Base-by-base conservation (phyloP, 2,888 invertebrate genomes). In the Agonopterix heracliana region DNA sequence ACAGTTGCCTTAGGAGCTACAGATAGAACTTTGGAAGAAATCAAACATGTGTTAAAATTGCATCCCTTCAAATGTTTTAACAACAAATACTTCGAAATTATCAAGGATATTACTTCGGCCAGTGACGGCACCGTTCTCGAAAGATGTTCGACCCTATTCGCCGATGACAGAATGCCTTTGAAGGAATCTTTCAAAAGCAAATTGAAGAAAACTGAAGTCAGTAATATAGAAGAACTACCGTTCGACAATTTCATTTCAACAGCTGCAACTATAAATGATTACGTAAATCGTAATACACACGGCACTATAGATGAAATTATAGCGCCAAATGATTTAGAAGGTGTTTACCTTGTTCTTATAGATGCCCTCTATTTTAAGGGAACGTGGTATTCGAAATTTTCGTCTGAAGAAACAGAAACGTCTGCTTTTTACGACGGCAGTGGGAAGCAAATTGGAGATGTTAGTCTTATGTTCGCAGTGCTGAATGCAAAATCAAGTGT, bases 361-460 rank as follows among this genome's bases (percentile, higher is more conserved):
- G 87, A 87, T 46, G 80, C 80, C 2, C 49, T 86, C 38, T 82
- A 74, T 51, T 87, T 86, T 57, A 82, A 80, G 63, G 84, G 83
- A 1, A 47, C 60, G 1, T 88, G 87, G 87, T 64, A 65, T 34
- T 54, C 52, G 1, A 61, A 68, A 0, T 85, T 86, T 45, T 57
- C 65, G 0, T 56, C 61, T 7, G 63, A 66, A 7, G 68, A 77
- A 1, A 85, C 86, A 0, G 69, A 75, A 51, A 12, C 51, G 0
- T 68, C 63, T 40, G 53, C 74, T 0, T 88, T 88, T 53, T 81
- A 78, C 54, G 70, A 78, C 43, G 71, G 74, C 1, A 55, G 51
- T 17, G 72, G 68, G 0, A 52, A 55, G n/a, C 66, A 67, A 26
- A 63, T 69, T 0, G 85, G 85, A 1, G 68, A 81, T 13, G 81